Evolutionary conservation across 2,888 invertebrate genomes (phyloP), one percentile per base, ranked within the genome.

Genomic region (Biston betularia): DNA sequence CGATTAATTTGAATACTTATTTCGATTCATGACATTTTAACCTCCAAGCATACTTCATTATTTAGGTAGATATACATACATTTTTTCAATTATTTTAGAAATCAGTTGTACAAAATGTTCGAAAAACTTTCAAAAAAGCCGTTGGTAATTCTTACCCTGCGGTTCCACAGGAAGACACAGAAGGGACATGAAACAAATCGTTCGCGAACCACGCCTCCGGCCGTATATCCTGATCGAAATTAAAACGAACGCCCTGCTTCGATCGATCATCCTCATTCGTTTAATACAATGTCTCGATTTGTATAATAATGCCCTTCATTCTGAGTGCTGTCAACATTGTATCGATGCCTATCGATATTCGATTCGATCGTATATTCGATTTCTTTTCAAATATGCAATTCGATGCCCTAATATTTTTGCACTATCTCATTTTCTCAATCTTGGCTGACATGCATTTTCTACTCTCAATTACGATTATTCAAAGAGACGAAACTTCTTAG

Each of bases 211-310:
- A 92, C 93, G 91, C 93, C 93, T 89, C 82, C 87, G 84, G 83
- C 84, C 76, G 87, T 86, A 89, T 89, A 89, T 89, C 86, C 81
- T 84, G 89, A 92, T 92, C 93, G 89, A 91, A 93, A 93, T 93
- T 92, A 92, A 93, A 92, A 93, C 85, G 89, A 88, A 90, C 93
- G 89, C 90, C 89, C 90, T 84, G 83, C 79, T 88, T 81, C 90
- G 85, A 93, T 93, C 93, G 93, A 93, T 93, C 93, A 93, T 91
- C 90, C 85, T 85, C 84, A 90, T 89, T 92, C 82, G 79, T 89
- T 90, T 90, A 89, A 90, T 92, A 92, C 89, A 88, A 91, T 86
- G 83, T 91, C 90, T 85, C 85, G 84, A 90, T 90, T 90, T 82
- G 80, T 90, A 90, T 90, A 89, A 90, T 89, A 88, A 92, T 86